Base-by-base conservation (phyloP, 2,888 invertebrate species). In the Eupithecia inturbata region DNA sequence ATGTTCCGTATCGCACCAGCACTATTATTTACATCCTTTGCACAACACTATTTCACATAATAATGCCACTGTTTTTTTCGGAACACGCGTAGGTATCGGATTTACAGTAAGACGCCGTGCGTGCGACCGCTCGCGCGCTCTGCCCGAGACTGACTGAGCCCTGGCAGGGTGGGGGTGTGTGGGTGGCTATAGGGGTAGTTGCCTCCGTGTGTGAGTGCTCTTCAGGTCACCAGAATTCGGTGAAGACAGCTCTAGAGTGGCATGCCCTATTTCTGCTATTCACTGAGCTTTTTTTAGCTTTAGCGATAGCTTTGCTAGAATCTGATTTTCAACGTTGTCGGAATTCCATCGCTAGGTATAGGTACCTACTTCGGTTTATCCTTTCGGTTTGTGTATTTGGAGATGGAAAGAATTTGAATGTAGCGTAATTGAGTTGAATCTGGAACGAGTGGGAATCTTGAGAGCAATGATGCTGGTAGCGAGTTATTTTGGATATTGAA, bases 181-280 rank as follows among this genome's bases (percentile, higher is more conserved):
- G 77, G 63, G 71, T 67, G 71, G 67, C 74, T 78, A 79, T 82
- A 82, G 79, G 80, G 64, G 64, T 64, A 64, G 31, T 19, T 62
- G 9, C 57, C 62, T 62, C 62, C 16, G 33, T 81, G 91, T 90
- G 90, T 88, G 89, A 39, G 78, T 77, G 73, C 86, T 85, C 89
- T 90, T 87, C 90, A 89, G 92, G 91, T 91, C 92, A 91, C 91
- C 88, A 90, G 90, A 89, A 90, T 91, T 92, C 88, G 89, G 92
- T 89, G 89, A 89, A 92, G 91, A 90, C 87, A 87, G 84, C 72
- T 83, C 80, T 85, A 85, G 84, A 90, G 88, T 88, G 87, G 85
- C 85, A 84, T 89, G 91, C 88, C 91, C 91, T 89, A 91, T 86
- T 85, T 87, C 82, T 82, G 84, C 81, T 82, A 82, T 69, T 78